These are phyloP conservation scores for Andrena marginata DNA, from an alignment of 2,888 invertebrate species.

Conservation along the genomic window DNA sequence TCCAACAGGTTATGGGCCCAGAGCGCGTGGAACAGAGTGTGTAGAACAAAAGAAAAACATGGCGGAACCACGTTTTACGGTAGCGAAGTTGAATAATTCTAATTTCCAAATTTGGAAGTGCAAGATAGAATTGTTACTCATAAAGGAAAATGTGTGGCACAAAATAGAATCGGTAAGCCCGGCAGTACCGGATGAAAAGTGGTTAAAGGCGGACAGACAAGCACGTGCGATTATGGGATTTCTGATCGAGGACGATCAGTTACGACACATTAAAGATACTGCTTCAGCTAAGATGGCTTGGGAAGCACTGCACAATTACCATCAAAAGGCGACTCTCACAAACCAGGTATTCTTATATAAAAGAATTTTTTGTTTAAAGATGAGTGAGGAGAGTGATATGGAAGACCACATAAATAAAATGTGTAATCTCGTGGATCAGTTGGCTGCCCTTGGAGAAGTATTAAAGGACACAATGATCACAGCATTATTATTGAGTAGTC, in stretches of 20 bases:
- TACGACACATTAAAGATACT: slow-evolving; percentile 47
- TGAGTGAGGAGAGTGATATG: neutral
- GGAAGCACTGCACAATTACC: slow-evolving; percentile 52
- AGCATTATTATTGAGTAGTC: neutral
- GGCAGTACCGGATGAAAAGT: slow-evolving; percentile 33
- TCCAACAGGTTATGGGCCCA: slow-evolving; percentile 13
- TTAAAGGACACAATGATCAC: slow-evolving; percentile 51
- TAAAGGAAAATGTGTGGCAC: slow-evolving; percentile 59
- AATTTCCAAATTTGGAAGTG: slow-evolving; percentile 61
- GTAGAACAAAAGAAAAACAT: neutral
- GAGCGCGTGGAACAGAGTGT: neutral
- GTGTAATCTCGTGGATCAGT: neutral
- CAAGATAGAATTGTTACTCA: slow-evolving; percentile 57
- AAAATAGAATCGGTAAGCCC: slow-evolving; percentile 37
- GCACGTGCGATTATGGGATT: slow-evolving; percentile 63
- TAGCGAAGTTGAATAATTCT: slow-evolving; percentile 55
- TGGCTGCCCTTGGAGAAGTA: slow-evolving; percentile 24
- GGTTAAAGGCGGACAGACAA: slow-evolving; percentile 57
- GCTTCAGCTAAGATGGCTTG: slow-evolving; percentile 51
- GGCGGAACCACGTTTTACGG: neutral
- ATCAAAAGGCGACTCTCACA: slow-evolving; percentile 58
- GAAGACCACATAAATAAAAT: neutral
- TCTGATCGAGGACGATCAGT: slow-evolving; percentile 49
- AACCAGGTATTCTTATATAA: slow-evolving; percentile 46
- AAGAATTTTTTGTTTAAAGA: neutral